A percentile compares a stretch with the other conserved stretches of the same genome.
Conservation (phyloP, 2,888 invertebrate genomes). For the Heteropelma amictum region DNA sequence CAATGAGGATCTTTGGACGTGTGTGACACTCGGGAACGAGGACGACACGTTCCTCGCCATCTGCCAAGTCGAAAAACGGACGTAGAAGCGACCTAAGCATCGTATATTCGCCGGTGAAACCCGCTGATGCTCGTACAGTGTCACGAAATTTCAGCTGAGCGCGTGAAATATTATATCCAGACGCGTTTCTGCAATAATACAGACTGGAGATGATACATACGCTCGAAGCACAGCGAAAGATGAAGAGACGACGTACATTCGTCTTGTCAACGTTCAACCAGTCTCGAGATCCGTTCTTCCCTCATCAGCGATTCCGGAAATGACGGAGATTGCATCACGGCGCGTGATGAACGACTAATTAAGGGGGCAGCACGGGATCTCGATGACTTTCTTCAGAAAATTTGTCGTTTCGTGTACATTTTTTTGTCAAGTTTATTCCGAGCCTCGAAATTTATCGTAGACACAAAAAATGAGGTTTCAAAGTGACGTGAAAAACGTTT, state of each 20-base stretch:
- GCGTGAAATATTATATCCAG: conserved; percentile 36
- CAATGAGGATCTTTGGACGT: too few species aligned
- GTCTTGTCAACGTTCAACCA: conserved; percentile 30
- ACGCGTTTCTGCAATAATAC: neutral
- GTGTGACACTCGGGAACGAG: too few species aligned
- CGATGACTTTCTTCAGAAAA: too few species aligned
- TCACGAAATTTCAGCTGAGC: conserved; percentile 16
- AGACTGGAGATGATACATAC: conserved; percentile 25
- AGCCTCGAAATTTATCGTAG: too few species aligned
- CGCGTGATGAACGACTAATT: neutral
- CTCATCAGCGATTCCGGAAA: conserved; percentile 34
- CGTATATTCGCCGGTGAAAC: conserved; percentile 13
- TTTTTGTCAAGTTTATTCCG: too few species aligned
- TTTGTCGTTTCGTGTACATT: too few species aligned
- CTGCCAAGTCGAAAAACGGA: conserved; percentile 45
- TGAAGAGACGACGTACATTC: conserved; percentile 15
- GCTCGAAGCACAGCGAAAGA: conserved; percentile 18
- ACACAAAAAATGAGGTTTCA: too few species aligned
- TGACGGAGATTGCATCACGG: neutral
- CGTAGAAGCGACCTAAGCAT: conserved; percentile 46
- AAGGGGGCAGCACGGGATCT: neutral
- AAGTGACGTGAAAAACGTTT: too few species aligned
- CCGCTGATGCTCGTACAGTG: conserved; percentile 3
- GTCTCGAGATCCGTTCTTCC: conserved; percentile 12
- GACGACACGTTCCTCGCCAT: conserved; percentile 17